phyloP scores from a whole-genome alignment of 2,888 invertebrate species.

The Stratiomys singularior region DNA sequence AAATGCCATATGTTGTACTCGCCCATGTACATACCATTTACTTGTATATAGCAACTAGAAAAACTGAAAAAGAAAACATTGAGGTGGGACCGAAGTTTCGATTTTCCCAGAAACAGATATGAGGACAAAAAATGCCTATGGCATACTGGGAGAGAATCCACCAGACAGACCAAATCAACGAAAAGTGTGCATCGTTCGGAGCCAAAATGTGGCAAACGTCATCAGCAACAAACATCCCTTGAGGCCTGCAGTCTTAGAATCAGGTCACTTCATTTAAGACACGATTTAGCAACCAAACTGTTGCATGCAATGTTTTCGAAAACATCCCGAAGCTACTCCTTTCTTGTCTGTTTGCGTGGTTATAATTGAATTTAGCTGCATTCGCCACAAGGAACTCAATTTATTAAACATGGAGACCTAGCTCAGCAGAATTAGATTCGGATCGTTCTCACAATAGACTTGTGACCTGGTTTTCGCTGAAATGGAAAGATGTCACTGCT shows the following conservation, averaged over 20 bases:
- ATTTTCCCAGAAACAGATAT: background rate
- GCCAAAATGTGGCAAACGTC: no score
- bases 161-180: background rate
- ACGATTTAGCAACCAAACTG: background rate
- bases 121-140: background rate
- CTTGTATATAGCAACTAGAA: background rate
- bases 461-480: slow-evolving; percentile 19
- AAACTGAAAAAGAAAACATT: background rate
- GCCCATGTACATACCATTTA: background rate
- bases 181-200: no score
- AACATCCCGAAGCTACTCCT: no score
- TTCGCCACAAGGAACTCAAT: slow-evolving; percentile 8
- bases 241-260: background rate
- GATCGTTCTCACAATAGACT: slow-evolving; percentile 34
- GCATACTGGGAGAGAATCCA: background rate
- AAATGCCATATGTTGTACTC: slow-evolving; percentile 3
- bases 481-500: background rate
- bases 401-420: slow-evolving; percentile 4
- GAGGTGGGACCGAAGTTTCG: slow-evolving; percentile 11
- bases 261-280: background rate
- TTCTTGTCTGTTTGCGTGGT: background rate
- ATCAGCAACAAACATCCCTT: background rate
- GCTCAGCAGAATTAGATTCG: slow-evolving; percentile 20
- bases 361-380: background rate
- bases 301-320: background rate